Evolutionary conservation across 2,888 invertebrate species (phyloP).

Genomic region (Plagodis dolabraria): DNA sequence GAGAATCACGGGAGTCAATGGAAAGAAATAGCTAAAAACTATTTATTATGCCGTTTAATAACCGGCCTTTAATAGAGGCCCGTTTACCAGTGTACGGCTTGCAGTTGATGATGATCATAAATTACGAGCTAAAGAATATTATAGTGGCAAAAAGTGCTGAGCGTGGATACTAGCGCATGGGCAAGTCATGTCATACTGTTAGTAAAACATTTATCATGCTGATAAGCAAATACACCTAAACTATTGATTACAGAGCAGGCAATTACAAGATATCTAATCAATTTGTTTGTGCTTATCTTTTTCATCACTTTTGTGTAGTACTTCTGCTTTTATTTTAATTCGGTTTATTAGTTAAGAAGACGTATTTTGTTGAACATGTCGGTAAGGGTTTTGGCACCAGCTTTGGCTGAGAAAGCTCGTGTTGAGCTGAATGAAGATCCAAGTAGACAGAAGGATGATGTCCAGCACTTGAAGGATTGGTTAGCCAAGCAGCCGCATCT

Average conservation of each 20-base stretch:
- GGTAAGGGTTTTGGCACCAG: slow-evolving; percentile 54
- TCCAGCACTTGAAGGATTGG: slow-evolving; percentile 83
- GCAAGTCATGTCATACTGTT: no score
- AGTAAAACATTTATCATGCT: no score
- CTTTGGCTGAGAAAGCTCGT: slow-evolving; percentile 69
- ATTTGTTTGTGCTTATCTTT: slow-evolving; percentile 10
- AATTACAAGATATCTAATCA: slow-evolving; percentile 16
- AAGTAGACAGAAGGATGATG: slow-evolving; percentile 66
- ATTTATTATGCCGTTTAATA: no score
- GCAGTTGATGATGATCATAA: no score
- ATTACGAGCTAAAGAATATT: no score
- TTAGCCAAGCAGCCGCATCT: slow-evolving; percentile 83
- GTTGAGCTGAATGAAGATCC: slow-evolving; percentile 82
- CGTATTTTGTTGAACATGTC: slow-evolving; percentile 45
- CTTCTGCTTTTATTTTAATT: slow-evolving; percentile 5
- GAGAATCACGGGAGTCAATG: no score
- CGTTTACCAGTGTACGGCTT: no score
- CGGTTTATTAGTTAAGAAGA: not conserved
- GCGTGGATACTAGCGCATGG: no score
- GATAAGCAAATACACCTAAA: no score
- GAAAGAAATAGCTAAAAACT: no score
- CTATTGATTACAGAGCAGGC: slow-evolving; percentile 7
- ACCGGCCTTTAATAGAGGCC: no score
- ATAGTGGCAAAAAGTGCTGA: no score
- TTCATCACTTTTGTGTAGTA: not conserved